phyloP scores from a whole-genome alignment of 2,888 invertebrate genomes.

The Drosophila testacea region DNA sequence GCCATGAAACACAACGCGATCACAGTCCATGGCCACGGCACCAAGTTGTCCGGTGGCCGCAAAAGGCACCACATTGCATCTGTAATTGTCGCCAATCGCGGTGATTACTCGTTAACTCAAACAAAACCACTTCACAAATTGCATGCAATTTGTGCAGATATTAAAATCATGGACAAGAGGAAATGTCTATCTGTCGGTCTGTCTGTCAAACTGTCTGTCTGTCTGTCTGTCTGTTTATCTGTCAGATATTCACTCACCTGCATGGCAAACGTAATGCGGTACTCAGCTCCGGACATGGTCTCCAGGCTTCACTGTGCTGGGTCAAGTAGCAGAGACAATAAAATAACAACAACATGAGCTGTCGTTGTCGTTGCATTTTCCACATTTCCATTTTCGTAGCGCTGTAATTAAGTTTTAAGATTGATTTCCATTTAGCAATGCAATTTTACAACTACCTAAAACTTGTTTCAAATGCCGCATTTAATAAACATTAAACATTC shows the following conservation, averaged over 20 bases:
- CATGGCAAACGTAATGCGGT: conserved; percentile 92
- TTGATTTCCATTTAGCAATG: conserved; percentile 36
- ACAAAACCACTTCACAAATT: conserved; percentile 54
- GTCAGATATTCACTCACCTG: conserved; percentile 83
- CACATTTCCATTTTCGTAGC: conserved; percentile 53
- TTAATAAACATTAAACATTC: conserved; percentile 29
- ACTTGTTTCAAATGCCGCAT: conserved; percentile 54
- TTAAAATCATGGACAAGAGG: conserved; percentile 67
- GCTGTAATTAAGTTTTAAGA: conserved; percentile 23
- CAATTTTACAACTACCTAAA: conserved; percentile 26
- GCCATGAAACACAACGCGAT: conserved; percentile 91
- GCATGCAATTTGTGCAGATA: conserved; percentile 55
- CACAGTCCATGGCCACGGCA: conserved; percentile 92
- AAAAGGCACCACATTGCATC: conserved; percentile 86
- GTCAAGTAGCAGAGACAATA: conserved; percentile 77
- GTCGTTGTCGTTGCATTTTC: conserved; percentile 47
- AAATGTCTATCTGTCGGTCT: conserved; percentile 38
- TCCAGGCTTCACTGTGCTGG: conserved; percentile 86
- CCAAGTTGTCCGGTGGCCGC: conserved; percentile 86
- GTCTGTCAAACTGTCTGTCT: conserved; percentile 25
- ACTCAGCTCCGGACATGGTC: conserved; percentile 91
- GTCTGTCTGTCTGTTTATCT: conserved; percentile 24
- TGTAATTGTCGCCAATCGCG: conserved; percentile 74
- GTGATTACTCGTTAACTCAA: conserved; percentile 43
- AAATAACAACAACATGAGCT: conserved; percentile 49